Evolutionary conservation across 2,797 vertebrate species (phyloP).

Genomic region (Cephalopachus bancanus): DNA sequence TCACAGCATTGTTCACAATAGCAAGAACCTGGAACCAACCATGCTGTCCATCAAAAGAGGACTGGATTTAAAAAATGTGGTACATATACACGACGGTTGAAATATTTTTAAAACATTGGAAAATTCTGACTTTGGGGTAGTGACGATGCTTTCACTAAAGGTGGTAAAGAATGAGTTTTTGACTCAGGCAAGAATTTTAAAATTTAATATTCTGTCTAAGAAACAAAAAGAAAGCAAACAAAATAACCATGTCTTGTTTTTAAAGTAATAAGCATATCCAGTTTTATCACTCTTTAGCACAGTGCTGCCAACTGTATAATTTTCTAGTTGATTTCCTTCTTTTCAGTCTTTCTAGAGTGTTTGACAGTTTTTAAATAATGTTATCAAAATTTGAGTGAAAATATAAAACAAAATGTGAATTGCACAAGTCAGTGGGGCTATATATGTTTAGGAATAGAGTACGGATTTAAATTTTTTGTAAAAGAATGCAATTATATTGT

Average conservation of each 20-base stretch:
- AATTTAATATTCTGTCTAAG: conserved; percentile 78
- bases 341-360: conserved; percentile 79
- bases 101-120: conserved; percentile 2
- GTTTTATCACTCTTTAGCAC: conserved; percentile 76
- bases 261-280: conserved; percentile 76
- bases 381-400: conserved; percentile 79
- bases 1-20: too few relatives aligned
- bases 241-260: conserved; percentile 75
- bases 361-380: conserved; percentile 84
- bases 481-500: conserved; percentile 76
- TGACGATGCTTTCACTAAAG: conserved; percentile 72
- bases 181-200: conserved; percentile 73
- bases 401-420: conserved; percentile 81
- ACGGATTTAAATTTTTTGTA: conserved; percentile 76
- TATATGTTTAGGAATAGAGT: conserved; percentile 75
- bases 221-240: conserved; percentile 82
- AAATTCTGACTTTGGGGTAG: conserved; percentile 38
- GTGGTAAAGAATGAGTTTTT: conserved; percentile 60
- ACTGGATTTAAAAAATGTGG: too few relatives aligned
- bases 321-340: conserved; percentile 82
- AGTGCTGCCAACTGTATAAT: conserved; percentile 72
- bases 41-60: too few relatives aligned
- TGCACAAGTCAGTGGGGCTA: conserved; percentile 68
- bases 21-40: too few relatives aligned
- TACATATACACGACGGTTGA: too few relatives aligned